Conservation (phyloP, 35 echinoderm and acorn worm genomes). For the Apostichopus californicus region DNA sequence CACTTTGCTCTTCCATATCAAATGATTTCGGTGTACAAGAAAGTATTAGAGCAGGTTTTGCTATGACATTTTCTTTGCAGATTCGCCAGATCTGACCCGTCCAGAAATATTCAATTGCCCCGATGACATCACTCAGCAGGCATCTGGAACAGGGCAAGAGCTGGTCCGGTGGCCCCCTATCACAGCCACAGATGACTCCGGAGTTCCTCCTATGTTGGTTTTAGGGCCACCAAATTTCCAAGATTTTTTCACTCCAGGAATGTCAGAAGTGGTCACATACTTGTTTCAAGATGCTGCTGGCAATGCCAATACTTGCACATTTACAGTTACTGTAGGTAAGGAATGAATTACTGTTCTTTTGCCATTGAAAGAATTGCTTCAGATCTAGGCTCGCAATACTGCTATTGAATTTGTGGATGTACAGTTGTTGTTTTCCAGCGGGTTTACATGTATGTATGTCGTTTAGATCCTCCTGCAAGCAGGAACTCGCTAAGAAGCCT, state of each 20-base stretch:
- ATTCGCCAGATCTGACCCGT: neutral
- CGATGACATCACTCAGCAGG: constrained; percentile 14
- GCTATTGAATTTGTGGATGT: no score
- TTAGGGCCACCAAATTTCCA: constrained; percentile 35
- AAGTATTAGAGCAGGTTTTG: no score
- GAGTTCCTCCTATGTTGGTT: neutral
- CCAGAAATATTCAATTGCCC: constrained; percentile 50
- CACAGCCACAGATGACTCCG: constrained; percentile 32
- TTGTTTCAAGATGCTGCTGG: constrained; percentile 14
- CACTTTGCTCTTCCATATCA: no score
- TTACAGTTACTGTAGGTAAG: constrained; percentile 47
- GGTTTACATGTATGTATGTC: no score
- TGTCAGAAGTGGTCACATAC: constrained; percentile 1
- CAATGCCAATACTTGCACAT: constrained; percentile 3
- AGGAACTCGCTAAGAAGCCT: no score
- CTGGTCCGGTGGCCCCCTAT: constrained; percentile 11
- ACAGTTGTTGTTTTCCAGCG: no score
- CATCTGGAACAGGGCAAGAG: neutral
- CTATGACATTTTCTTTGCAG: neutral
- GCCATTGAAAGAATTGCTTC: no score
- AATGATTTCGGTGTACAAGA: no score
- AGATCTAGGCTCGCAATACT: no score
- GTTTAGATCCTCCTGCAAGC: no score
- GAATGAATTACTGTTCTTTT: no score
- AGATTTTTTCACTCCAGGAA: constrained; percentile 26